Evolutionary conservation across 2,797 vertebrate genomes (phyloP).

Genomic region (Artibeus jamaicensis): DNA sequence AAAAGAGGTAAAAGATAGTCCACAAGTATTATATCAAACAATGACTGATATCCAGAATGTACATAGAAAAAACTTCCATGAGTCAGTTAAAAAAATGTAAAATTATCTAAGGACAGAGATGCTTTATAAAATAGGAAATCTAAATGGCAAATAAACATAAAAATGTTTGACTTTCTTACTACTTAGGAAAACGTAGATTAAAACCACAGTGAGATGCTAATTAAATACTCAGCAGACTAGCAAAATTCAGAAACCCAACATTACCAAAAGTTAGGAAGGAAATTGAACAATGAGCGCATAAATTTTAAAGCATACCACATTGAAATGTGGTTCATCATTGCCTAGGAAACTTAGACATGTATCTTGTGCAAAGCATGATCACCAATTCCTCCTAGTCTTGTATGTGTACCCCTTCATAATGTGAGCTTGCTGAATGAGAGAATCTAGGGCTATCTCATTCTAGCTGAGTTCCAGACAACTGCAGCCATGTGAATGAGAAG

Average conservation of each 20-base stretch:
- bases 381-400: background rate
- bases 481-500: background rate
- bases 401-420: background rate
- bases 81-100: background rate
- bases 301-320: background rate
- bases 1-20: background rate
- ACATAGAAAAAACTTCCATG: background rate
- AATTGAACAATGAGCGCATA: background rate
- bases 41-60: background rate
- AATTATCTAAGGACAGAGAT: background rate
- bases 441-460: background rate
- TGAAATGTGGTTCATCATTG: background rate
- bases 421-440: background rate
- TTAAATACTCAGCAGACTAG: background rate
- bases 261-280: background rate
- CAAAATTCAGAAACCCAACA: slow-evolving; percentile 13
- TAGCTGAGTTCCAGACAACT: background rate
- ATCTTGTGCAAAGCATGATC: background rate
- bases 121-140: background rate
- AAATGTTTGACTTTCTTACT: background rate
- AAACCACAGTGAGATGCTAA: background rate
- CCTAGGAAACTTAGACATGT: background rate
- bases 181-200: background rate
- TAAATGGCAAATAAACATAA: slow-evolving; percentile 9
- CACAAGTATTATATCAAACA: background rate